Evolutionary conservation across 53 echinoderm and acorn worm genomes (phyloP), one percentile per base, ranked within the genome.

Genomic region (Arbacia lixula): DNA sequence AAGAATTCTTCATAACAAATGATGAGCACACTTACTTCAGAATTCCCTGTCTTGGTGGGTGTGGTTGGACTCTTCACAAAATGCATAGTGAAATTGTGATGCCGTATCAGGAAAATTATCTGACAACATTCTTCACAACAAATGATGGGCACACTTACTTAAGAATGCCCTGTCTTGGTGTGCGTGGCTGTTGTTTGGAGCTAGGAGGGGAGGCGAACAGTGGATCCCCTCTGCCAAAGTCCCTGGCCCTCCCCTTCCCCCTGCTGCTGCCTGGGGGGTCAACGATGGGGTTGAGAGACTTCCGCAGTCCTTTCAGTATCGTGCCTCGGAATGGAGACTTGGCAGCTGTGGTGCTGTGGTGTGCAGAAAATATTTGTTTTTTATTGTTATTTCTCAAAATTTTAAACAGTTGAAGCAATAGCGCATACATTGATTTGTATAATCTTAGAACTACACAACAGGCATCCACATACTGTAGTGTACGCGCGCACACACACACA

Each of bases 281-380:
- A 46, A 27, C 39, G 22, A 22, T 25, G 8, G 29, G 46, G 29
- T 43, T 43, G n/a, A 29, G 6, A 30, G 60, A 12, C 27, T 60
- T 39, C 22, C 39, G 17, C 19, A 78, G 79, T 26, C 79, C 79
- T 43, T 60, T 37, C 0, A 78, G 60, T 16, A 78, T 78, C 2
- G 60, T 58, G 0, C 79, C 79, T 60, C 39, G 35, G 60, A 78
- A 78, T 26, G 61, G 60, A 40, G 79, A 78, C 39, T 78, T 78
- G 4, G 60, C 78, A n/a, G 60, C 22, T 20, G 60, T 60, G 27
- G 60, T 78, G 16, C 61, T 58, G 9, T 6, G 58, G 41, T 20
- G 12, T 25, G 24, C 37, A 68, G 17, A 6, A 68, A 38, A 24
- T 2, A 40, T 19, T 19, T 6, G 17, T 27, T 29, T 31, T 17